Percentiles rank a stretch among this genome's conserved stretches.
Evolutionary conservation across 2,888 invertebrate species (phyloP).

Genomic region (Laothoe populi): DNA sequence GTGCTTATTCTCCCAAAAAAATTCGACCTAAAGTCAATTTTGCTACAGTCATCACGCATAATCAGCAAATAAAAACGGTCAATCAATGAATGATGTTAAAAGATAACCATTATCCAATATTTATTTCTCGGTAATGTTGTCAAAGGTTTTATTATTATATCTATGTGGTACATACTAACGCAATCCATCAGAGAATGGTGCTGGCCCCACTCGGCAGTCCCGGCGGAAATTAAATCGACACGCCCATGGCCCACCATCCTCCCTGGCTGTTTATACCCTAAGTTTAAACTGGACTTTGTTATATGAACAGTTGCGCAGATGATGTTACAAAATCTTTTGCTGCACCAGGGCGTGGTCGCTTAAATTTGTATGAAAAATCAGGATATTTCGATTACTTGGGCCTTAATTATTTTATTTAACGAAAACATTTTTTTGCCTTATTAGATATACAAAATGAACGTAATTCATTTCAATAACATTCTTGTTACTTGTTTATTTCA

Average conservation of each 20-base stretch:
- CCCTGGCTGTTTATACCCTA: slow-evolving; percentile 12
- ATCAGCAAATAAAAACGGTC: neutral
- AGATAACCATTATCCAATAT: neutral
- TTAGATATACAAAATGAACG: neutral
- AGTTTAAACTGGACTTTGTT: slow-evolving; percentile 2
- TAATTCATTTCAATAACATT: neutral
- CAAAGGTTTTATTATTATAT: slow-evolving; percentile 4
- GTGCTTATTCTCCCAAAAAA: too few relatives aligned
- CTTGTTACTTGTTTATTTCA: neutral
- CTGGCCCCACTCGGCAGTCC: slow-evolving; percentile 6
- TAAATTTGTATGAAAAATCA: neutral
- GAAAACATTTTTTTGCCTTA: neutral
- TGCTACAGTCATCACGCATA: neutral
- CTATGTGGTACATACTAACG: slow-evolving; percentile 11
- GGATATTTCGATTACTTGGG: neutral
- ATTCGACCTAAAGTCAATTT: neutral
- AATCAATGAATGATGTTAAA: neutral
- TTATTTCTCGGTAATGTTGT: slow-evolving; percentile 13
- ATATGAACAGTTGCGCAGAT: neutral
- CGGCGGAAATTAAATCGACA: slow-evolving; percentile 70
- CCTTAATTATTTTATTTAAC: neutral
- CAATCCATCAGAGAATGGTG: slow-evolving; percentile 26
- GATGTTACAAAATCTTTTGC: neutral
- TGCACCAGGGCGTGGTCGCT: neutral
- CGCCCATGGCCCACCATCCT: slow-evolving; percentile 53